Percentiles rank a stretch among this genome's conserved stretches.
Conservation (phyloP, 2,113 vertebrate genomes). For the Nothoprocta pentlandii region DNA sequence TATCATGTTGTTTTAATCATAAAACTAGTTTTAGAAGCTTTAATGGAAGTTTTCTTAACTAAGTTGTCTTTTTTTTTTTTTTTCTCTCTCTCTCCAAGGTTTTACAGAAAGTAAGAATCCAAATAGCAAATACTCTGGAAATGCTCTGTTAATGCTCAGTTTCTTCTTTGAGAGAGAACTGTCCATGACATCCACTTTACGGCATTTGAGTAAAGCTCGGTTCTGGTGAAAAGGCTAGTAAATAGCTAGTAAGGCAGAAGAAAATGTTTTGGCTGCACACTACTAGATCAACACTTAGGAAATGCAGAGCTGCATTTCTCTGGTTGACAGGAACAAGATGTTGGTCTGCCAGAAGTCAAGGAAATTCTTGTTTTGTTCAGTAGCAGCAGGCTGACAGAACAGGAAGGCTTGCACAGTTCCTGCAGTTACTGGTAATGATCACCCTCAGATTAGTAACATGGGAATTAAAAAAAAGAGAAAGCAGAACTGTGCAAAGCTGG, state of each 20-base stretch:
- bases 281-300: background rate
- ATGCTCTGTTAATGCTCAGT: background rate
- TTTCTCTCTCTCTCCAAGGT: background rate
- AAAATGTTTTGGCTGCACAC: background rate
- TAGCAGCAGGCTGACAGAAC: background rate
- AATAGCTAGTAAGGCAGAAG: background rate
- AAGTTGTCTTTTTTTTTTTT: no score
- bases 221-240: background rate
- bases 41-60: background rate
- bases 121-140: background rate
- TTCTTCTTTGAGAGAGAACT: background rate
- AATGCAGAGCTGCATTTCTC: background rate
- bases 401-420: background rate
- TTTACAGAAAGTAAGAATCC: background rate
- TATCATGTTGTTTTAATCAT: no score
- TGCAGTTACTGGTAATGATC: background rate
- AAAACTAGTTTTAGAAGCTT: background rate
- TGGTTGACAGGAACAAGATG: background rate
- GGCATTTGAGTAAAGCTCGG: background rate
- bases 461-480: no score
- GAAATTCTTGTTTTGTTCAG: conserved; percentile 3
- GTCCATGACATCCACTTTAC: background rate
- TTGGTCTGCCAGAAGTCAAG: background rate
- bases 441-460: background rate
- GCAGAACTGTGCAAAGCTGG: background rate